Conservation (phyloP, 64 coral and sea anemone species). For the Catalaphyllia jardinei region DNA sequence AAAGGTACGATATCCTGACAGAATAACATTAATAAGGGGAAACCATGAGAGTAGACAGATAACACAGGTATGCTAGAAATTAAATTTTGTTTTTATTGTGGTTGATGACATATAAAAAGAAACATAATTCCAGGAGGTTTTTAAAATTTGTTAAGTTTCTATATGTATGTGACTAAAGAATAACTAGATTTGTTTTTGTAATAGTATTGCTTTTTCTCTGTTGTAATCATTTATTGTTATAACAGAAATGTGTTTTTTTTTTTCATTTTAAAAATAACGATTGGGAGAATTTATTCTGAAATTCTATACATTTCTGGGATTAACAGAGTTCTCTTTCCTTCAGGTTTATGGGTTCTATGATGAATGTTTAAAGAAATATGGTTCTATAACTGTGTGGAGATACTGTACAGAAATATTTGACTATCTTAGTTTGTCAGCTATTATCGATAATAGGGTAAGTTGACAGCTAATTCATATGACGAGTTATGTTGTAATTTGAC, state of each 20-base stretch:
- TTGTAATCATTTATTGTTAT: neutral
- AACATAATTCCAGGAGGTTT: no score
- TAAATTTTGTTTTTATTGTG: no score
- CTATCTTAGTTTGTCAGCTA: slow-evolving; percentile 97
- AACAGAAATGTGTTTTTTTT: neutral
- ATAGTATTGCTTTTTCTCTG: no score
- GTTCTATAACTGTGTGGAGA: slow-evolving; percentile 98
- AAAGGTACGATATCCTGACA: slow-evolving; percentile 98
- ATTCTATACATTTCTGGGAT: neutral
- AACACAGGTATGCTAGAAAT: slow-evolving; percentile 75
- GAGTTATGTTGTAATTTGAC: neutral
- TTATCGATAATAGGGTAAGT: slow-evolving; percentile 98
- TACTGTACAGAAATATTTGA: slow-evolving; percentile 99
- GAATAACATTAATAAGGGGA: slow-evolving; percentile 98
- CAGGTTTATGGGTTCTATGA: slow-evolving; percentile 99
- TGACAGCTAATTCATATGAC: neutral
- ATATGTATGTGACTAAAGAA: no score
- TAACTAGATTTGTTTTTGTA: no score
- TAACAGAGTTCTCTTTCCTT: neutral
- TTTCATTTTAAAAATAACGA: neutral
- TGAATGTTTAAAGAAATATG: slow-evolving; percentile 99
- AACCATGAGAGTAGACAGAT: slow-evolving; percentile 99
- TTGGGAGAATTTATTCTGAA: no score
- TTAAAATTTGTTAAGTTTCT: no score
- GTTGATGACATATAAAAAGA: no score